Percentiles rank a stretch among this genome's conserved stretches.
phyloP scores from a whole-genome alignment of 2,113 vertebrate species.

The Eleginops maclovinus region DNA sequence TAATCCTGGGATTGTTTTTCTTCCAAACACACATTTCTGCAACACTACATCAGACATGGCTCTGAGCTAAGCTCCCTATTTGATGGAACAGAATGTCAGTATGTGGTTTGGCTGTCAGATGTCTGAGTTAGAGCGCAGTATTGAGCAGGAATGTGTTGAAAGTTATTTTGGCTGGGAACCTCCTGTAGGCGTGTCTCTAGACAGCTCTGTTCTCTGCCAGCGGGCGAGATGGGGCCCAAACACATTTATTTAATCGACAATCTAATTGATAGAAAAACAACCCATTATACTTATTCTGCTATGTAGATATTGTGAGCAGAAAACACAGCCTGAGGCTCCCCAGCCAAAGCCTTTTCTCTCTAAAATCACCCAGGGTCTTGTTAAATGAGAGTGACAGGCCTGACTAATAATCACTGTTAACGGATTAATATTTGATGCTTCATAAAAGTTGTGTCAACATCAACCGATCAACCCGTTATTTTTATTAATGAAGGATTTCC shows the following conservation, averaged over 20 bases:
- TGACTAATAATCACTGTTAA: constrained; percentile 31
- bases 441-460: not conserved
- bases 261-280: constrained; percentile 57
- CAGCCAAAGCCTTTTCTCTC: constrained; percentile 32
- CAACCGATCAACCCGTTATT: not conserved
- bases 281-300: constrained; percentile 47
- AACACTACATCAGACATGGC: not conserved
- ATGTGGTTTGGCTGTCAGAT: constrained; percentile 24
- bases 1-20: not conserved
- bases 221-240: constrained; percentile 42
- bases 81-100: constrained; percentile 28
- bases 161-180: constrained; percentile 49
- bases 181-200: constrained; percentile 46
- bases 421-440: constrained; percentile 18
- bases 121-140: constrained; percentile 14
- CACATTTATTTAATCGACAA: constrained; percentile 50
- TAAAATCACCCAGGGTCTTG: constrained; percentile 41
- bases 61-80: constrained; percentile 8
- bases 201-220: constrained; percentile 37
- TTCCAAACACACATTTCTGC: not conserved
- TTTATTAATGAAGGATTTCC: not conserved
- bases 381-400: constrained; percentile 37
- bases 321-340: constrained; percentile 44
- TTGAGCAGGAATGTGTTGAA: constrained; percentile 36
- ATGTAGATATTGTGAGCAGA: constrained; percentile 56